Evolutionary conservation across 1,140 invertebrate genomes (phyloP).

Genomic region (Zaprionus lachaisei): DNA sequence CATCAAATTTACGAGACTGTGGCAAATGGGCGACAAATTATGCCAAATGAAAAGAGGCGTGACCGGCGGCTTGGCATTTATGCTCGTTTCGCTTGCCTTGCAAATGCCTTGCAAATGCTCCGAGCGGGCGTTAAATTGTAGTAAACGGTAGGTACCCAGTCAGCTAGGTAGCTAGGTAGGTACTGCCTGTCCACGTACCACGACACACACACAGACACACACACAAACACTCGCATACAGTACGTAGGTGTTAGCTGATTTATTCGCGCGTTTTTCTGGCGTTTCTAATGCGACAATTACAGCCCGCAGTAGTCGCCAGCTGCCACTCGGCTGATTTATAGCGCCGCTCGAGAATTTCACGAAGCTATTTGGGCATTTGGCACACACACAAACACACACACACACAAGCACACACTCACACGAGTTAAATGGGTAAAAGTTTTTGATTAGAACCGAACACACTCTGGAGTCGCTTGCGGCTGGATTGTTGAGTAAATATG

Average conservation of each 20-base stretch:
- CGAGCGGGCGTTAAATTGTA: slow-evolving; percentile 59
- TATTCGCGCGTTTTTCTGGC: slow-evolving; percentile 73
- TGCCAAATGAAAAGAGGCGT: slow-evolving; percentile 77
- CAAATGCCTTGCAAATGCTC: slow-evolving; percentile 49
- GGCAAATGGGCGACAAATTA: slow-evolving; percentile 79
- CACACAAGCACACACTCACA: slow-evolving; percentile 12
- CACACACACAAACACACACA: slow-evolving; percentile 62
- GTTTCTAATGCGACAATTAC: slow-evolving; percentile 82
- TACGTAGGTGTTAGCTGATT: slow-evolving; percentile 68
- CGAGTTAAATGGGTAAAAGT: slow-evolving; percentile 51
- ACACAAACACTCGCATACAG: neutral
- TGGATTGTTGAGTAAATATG: slow-evolving; percentile 78
- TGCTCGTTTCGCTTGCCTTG: slow-evolving; percentile 54
- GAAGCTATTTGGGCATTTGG: slow-evolving; percentile 72
- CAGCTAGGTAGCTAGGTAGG: neutral
- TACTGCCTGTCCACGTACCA: slow-evolving; percentile 23
- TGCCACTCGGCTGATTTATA: slow-evolving; percentile 77
- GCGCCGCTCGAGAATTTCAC: slow-evolving; percentile 65
- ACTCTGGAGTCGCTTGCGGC: slow-evolving; percentile 46
- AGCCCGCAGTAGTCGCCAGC: slow-evolving; percentile 43
- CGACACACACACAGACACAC: neutral
- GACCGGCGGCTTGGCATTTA: slow-evolving; percentile 70
- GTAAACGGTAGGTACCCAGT: slow-evolving; percentile 35
- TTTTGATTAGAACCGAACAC: slow-evolving; percentile 60
- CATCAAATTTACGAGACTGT: slow-evolving; percentile 66